A percentile compares a stretch with the other conserved stretches of the same genome.
phyloP scores from a whole-genome alignment of 2,113 vertebrate genomes.

The Gobiocypris rarus region DNA sequence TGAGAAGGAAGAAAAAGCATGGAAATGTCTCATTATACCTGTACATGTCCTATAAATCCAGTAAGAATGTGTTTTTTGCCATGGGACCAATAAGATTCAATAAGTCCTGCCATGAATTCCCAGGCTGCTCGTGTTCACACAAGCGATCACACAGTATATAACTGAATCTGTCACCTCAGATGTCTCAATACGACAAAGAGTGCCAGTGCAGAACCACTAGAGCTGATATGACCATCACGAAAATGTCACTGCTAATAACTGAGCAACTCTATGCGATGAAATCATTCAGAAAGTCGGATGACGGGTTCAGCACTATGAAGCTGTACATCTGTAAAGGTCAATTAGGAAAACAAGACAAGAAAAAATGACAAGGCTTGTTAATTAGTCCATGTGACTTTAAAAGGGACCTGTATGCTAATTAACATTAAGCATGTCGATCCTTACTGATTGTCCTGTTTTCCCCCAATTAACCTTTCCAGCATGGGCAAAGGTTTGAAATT shows the following conservation, averaged over 20 bases:
- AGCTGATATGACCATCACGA: not conserved
- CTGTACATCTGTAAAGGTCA: slow-evolving; percentile 39
- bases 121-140: not conserved
- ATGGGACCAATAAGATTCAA: not conserved
- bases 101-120: not conserved
- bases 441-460: not conserved
- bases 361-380: slow-evolving; percentile 17
- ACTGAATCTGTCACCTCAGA: not conserved
- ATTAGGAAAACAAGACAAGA: slow-evolving; percentile 31
- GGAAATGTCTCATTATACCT: slow-evolving; percentile 3
- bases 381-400: slow-evolving; percentile 16
- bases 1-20: not conserved
- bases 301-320: not conserved
- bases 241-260: slow-evolving; percentile 5
- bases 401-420: not conserved
- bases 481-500: not conserved
- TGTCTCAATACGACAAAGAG: not conserved
- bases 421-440: not conserved
- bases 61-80: not conserved
- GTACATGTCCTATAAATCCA: not conserved
- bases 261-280: not conserved
- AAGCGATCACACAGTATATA: not conserved
- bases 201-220: not conserved
- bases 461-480: not conserved
- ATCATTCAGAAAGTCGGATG: slow-evolving; percentile 23